Evolutionary conservation across 2,888 invertebrate genomes (phyloP), one percentile per base, ranked within the genome.

Genomic region (Dinocampus coccinellae): DNA sequence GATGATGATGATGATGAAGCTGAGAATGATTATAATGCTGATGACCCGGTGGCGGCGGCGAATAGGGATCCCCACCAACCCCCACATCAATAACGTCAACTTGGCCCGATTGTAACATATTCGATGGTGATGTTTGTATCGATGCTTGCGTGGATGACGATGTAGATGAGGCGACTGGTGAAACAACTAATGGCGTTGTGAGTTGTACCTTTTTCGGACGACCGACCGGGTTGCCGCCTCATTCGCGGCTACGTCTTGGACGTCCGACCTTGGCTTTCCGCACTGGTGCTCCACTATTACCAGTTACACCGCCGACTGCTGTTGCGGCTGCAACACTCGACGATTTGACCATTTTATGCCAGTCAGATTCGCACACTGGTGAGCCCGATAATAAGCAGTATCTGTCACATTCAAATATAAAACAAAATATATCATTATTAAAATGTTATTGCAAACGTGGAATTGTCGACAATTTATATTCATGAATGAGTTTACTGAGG

Each of bases 351-450:
- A 97, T 91, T 89, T 97, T 97, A 89, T 96, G 95, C 93, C 96
- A 97, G 90, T 97, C 97, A 89, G 96, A 95, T 89, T 97, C 97
- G 90, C 97, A 97, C 78, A 97, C 94, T 86, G 97, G 91, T 85
- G 93, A 93, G 78, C 97, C 97, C 85, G 95, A 94, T 82, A 97
- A 90, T 91, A 97, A 92, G 89, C 96, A 95, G 90, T 95, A 97
- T 90, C 93, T 93, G 86, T n/a, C n/a, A n/a, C n/a, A n/a, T n/a
- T n/a, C n/a, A n/a, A n/a, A n/a, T n/a, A n/a, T n/a, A n/a, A n/a
- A n/a, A n/a, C n/a, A n/a, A n/a, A n/a, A n/a, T n/a, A n/a, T n/a
- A 81, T 82, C 55, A 34, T 70, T 34, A 72, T 60, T 67, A 39
- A 34, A 67, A 39, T 65, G 47, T 42, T n/a, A n/a, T n/a, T n/a